Evolutionary conservation across 2,888 invertebrate genomes (phyloP).

Genomic region (Eupeodes luniger): DNA sequence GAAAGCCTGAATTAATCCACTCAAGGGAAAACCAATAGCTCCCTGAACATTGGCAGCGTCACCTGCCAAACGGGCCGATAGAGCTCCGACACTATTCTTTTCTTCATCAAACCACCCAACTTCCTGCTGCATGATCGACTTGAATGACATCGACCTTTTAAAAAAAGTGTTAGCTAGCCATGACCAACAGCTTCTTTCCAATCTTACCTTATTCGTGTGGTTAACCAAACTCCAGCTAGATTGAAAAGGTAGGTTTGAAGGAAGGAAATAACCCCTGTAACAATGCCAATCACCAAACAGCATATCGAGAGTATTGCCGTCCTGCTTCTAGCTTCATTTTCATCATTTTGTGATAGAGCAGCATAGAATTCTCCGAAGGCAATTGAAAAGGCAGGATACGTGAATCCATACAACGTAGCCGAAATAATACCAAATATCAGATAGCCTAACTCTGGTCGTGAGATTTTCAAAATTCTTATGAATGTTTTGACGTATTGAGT

Average conservation of each 20-base stretch:
- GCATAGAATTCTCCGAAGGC: conserved; percentile 92
- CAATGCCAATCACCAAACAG: conserved; percentile 88
- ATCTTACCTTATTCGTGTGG: conserved; percentile 87
- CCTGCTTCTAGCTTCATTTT: conserved; percentile 85
- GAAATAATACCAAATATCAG: conserved; percentile 87
- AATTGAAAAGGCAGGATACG: conserved; percentile 90
- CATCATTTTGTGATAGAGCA: conserved; percentile 87
- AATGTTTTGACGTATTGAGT: conserved; percentile 81
- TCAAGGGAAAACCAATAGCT: conserved; percentile 89
- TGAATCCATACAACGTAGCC: conserved; percentile 88
- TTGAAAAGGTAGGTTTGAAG: conserved; percentile 91
- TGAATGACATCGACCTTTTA: conserved; percentile 85
- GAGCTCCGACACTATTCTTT: conserved; percentile 88
- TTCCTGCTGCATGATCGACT: conserved; percentile 89
- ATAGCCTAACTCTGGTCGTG: conserved; percentile 88
- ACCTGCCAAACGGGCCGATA: conserved; percentile 89
- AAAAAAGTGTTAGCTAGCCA: neutral
- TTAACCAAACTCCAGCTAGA: conserved; percentile 90
- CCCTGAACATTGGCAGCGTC: conserved; percentile 91
- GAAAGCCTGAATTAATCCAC: conserved; percentile 88
- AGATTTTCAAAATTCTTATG: conserved; percentile 87
- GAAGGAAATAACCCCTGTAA: conserved; percentile 88
- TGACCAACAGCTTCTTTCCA: neutral
- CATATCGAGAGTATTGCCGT: conserved; percentile 87
- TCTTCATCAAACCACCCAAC: conserved; percentile 91